These are phyloP conservation scores for Nowickia ferox DNA, from an alignment of 2,888 invertebrate genomes.

Conservation along the genomic window DNA sequence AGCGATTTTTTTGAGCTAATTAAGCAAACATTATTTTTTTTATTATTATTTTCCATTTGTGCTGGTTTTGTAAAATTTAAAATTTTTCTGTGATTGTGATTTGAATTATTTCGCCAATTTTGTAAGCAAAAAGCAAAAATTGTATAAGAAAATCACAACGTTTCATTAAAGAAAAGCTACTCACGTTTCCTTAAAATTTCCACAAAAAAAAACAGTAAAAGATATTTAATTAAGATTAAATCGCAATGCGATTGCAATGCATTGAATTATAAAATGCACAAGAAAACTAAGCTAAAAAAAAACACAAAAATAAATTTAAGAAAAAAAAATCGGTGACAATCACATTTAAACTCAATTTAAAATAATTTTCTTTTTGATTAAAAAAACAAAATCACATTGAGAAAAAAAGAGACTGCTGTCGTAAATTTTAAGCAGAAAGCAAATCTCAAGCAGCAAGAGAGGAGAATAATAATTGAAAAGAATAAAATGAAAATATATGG, in stretches of 20 bases:
- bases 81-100: too few relatives aligned
- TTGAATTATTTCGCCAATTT: too few relatives aligned
- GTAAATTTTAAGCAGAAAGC: slow-evolving; percentile 37
- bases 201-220: slow-evolving; percentile 20
- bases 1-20: too few relatives aligned
- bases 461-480: slow-evolving; percentile 58
- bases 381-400: slow-evolving; percentile 24
- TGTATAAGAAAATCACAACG: too few relatives aligned
- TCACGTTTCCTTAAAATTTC: slow-evolving; percentile 1
- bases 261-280: slow-evolving; percentile 38
- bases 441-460: slow-evolving; percentile 63
- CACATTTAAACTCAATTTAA: slow-evolving; percentile 59
- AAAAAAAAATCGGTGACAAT: slow-evolving; percentile 53
- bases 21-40: too few relatives aligned
- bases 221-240: slow-evolving; percentile 56
- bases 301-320: not conserved
- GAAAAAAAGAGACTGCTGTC: slow-evolving; percentile 10
- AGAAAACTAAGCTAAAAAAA: not conserved
- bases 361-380: slow-evolving; percentile 51
- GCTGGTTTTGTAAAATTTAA: too few relatives aligned
- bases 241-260: slow-evolving; percentile 40
- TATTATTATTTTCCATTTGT: too few relatives aligned
- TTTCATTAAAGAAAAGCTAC: too few relatives aligned
- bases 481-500: slow-evolving; percentile 53
- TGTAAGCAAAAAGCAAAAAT: too few relatives aligned